Percentiles rank a stretch among this genome's conserved stretches.
phyloP scores from a whole-genome alignment of 2,888 invertebrate genomes.

The Mesorhabditis sp. region DNA sequence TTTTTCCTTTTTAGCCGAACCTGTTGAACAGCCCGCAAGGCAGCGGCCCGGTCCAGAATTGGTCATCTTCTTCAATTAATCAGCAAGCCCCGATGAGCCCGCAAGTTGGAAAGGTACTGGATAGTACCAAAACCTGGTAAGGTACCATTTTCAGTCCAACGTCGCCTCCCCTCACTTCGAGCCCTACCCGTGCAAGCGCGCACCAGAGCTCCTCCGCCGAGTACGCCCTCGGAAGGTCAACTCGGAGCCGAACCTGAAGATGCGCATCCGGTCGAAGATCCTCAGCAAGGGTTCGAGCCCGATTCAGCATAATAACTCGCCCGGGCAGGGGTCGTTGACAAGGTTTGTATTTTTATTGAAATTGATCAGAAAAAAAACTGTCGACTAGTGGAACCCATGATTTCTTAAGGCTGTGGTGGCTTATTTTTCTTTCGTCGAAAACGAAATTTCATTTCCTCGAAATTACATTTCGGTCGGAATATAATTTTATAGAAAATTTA shows the following conservation, averaged over 20 bases:
- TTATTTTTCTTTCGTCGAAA: not conserved
- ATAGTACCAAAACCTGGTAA: not conserved
- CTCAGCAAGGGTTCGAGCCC: constrained; percentile 48
- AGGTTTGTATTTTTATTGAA: constrained; percentile 10
- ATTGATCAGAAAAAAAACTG: not conserved
- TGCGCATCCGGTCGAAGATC: constrained; percentile 52
- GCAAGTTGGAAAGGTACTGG: constrained; percentile 10
- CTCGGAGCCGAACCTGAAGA: constrained; percentile 57
- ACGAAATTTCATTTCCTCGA: not conserved
- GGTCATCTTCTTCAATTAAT: constrained; percentile 11
- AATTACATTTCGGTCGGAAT: too few relatives aligned
- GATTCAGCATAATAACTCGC: constrained; percentile 22
- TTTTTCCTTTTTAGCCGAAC: not conserved
- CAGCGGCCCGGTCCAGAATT: too few relatives aligned
- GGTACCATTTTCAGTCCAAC: constrained; percentile 28
- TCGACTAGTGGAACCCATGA: not conserved
- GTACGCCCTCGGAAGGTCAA: constrained; percentile 51
- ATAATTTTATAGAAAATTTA: too few relatives aligned
- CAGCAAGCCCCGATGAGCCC: constrained; percentile 16
- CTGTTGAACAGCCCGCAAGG: not conserved
- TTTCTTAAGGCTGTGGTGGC: not conserved
- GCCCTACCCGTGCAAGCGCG: constrained; percentile 37
- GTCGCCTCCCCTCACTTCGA: constrained; percentile 45
- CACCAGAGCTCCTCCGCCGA: constrained; percentile 29
- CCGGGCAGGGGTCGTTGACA: constrained; percentile 24